phyloP scores from a whole-genome alignment of 2,888 invertebrate genomes.

The Agrotis segetum region DNA sequence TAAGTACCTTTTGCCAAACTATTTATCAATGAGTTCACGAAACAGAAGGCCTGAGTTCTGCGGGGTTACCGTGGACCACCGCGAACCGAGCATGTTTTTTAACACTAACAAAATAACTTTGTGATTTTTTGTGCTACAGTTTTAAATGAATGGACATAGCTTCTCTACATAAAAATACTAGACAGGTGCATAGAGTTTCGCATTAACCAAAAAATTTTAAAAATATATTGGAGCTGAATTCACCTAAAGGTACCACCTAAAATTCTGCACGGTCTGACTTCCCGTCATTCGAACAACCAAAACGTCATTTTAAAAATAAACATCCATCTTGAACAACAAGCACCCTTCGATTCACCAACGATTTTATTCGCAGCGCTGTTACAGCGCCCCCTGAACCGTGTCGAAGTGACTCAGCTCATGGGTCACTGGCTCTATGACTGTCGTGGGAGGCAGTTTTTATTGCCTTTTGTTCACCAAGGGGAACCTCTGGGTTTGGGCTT shows the following conservation, averaged over 20 bases:
- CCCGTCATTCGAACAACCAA: neutral
- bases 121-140: no score
- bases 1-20: no score
- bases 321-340: neutral
- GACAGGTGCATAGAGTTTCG: no score
- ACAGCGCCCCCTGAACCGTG: conserved; percentile 68
- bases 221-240: no score
- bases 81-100: no score
- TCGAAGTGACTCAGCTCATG: conserved; percentile 71
- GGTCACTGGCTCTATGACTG: conserved; percentile 76
- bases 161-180: no score
- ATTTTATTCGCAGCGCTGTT: conserved; percentile 48
- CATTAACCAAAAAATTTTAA: no score
- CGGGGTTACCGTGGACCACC: no score
- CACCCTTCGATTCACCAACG: conserved; percentile 40
- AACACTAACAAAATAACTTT: no score
- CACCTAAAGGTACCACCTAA: neutral
- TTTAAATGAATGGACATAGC: no score
- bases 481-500: conserved; percentile 34
- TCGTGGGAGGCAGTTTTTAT: conserved; percentile 75
- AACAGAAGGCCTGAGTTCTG: no score
- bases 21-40: no score
- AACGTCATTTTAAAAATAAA: neutral
- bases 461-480: conserved; percentile 64
- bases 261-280: neutral